A percentile compares a stretch with the other conserved stretches of the same genome.
Conservation (phyloP, 1,140 invertebrate genomes). For the Andrena cerasifolii region DNA sequence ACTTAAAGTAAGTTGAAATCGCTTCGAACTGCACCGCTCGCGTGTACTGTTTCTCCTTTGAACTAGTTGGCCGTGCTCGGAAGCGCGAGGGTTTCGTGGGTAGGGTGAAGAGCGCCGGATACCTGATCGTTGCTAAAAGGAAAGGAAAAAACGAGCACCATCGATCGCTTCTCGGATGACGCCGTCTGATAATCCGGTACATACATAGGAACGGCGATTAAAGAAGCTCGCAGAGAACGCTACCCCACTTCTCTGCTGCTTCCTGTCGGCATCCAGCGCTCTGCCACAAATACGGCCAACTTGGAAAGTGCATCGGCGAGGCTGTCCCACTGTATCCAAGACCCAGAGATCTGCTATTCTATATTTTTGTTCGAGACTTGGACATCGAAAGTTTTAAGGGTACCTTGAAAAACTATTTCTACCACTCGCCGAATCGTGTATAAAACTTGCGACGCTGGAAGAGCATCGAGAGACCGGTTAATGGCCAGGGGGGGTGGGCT, state of each 20-base stretch:
- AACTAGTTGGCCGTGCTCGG: background rate
- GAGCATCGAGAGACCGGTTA: no score
- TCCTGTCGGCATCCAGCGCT: no score
- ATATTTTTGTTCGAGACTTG: no score
- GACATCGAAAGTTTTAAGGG: no score
- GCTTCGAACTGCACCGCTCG: no score
- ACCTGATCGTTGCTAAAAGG: background rate
- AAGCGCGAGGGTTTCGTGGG: background rate
- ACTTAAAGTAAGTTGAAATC: conserved; percentile 40
- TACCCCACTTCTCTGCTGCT: no score
- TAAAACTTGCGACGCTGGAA: no score
- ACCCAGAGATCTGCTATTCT: background rate
- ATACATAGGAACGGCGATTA: conserved; percentile 52
- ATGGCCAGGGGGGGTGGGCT: no score
- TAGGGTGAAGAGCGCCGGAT: background rate
- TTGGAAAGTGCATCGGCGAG: background rate
- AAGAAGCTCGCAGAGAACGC: conserved; percentile 7
- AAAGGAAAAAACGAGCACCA: conserved; percentile 38
- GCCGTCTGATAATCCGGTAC: conserved; percentile 36
- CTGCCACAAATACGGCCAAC: background rate
- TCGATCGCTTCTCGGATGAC: conserved; percentile 24
- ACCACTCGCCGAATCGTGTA: no score
- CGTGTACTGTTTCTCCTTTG: no score
- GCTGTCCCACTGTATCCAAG: background rate
- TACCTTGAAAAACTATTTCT: no score